Conservation (phyloP, 1,140 invertebrate genomes). For the Zelostemma sp. region DNA sequence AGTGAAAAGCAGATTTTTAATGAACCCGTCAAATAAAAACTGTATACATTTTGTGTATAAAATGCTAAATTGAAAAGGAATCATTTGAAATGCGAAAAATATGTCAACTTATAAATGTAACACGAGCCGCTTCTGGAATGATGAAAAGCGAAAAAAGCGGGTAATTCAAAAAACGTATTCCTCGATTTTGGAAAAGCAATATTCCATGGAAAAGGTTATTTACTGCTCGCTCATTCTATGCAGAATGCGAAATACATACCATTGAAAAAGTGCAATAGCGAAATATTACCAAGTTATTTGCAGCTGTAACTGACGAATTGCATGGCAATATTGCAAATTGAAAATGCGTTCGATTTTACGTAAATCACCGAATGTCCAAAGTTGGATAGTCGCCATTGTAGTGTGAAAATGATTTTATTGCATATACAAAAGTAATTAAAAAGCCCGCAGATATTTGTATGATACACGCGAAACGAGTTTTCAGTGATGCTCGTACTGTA, state of each 20-base stretch:
- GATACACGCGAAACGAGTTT: conserved; percentile 2
- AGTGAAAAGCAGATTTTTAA: too few relatives aligned
- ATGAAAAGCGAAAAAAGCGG: background rate
- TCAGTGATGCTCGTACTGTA: background rate
- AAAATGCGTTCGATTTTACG: conserved; percentile 42
- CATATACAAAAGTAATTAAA: conserved; percentile 34
- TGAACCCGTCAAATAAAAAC: too few relatives aligned
- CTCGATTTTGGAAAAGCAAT: conserved; percentile 18
- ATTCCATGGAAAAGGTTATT: conserved; percentile 37
- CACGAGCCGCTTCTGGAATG: too few relatives aligned
- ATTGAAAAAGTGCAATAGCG: conserved; percentile 38
- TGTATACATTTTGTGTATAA: too few relatives aligned
- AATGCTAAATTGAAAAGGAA: too few relatives aligned
- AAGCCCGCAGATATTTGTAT: conserved; percentile 10
- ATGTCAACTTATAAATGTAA: too few relatives aligned
- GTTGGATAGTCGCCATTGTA: conserved; percentile 25
- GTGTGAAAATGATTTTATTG: conserved; percentile 29
- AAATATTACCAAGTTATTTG: conserved; percentile 32
- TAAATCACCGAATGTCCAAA: conserved; percentile 23
- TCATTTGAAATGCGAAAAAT: too few relatives aligned
- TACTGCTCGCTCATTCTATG: conserved; percentile 26
- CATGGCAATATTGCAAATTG: conserved; percentile 43
- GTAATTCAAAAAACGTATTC: background rate
- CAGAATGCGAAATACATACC: conserved; percentile 22
- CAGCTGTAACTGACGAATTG: conserved; percentile 46